A percentile compares a stretch with the other conserved stretches of the same genome.
Evolutionary conservation across 2,888 invertebrate species (phyloP).

Genomic region (Byasa hedistus): DNA sequence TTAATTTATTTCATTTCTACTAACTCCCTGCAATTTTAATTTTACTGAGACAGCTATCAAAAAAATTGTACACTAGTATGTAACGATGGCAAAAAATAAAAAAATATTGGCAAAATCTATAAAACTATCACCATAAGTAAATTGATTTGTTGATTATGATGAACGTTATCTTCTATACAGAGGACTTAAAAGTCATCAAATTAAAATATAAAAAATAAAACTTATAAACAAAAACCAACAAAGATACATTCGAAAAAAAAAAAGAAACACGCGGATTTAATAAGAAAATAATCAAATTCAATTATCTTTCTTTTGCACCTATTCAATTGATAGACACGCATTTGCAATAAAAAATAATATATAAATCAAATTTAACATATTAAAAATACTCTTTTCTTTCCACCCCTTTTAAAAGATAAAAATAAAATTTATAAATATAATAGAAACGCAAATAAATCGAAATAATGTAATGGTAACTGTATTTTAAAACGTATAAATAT

Average conservation of each 20-base stretch:
- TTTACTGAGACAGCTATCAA: neutral
- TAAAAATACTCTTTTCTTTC: constrained; percentile 16
- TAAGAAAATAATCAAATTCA: neutral
- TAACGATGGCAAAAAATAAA: neutral
- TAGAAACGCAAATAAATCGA: constrained; percentile 35
- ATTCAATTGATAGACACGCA: constrained; percentile 9
- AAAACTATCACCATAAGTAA: neutral
- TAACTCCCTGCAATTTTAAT: constrained; percentile 3
- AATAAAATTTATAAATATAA: constrained; percentile 27
- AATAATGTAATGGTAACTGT: constrained; percentile 43
- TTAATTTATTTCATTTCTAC: neutral
- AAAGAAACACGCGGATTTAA: neutral
- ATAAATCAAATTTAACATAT: constrained; percentile 11
- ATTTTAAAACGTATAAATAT: constrained; percentile 33
- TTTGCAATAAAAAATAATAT: constrained; percentile 14
- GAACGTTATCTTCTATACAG: neutral
- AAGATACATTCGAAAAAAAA: neutral
- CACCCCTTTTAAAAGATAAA: constrained; percentile 31
- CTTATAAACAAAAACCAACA: constrained; percentile 1
- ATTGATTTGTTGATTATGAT: neutral
- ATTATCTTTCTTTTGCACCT: neutral
- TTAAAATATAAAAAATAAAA: neutral
- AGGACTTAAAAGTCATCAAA: neutral
- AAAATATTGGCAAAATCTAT: neutral
- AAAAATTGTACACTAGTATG: neutral